These are phyloP conservation scores for Calcarius lapponicus DNA, from an alignment of 2,797 vertebrate species.

Conservation along the genomic window DNA sequence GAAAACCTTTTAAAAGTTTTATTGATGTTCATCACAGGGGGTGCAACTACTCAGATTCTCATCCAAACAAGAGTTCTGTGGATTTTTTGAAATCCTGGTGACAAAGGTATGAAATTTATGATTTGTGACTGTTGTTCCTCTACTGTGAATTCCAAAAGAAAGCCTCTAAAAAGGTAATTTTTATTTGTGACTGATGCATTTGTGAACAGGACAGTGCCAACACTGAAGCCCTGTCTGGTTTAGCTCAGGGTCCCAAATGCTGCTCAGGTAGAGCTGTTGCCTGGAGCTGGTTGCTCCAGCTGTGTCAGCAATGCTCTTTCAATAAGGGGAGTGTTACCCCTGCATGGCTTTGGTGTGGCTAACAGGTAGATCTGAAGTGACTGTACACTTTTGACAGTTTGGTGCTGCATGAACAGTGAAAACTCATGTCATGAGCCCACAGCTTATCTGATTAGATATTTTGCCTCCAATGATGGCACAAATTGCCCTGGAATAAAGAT, in stretches of 20 bases:
- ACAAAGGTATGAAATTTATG: constrained; percentile 49
- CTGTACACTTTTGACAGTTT: not conserved
- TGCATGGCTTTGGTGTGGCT: not conserved
- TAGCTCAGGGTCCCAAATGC: not conserved
- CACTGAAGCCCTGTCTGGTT: not conserved
- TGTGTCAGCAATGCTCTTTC: not conserved
- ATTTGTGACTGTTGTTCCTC: constrained; percentile 30
- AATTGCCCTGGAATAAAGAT: not conserved
- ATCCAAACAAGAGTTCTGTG: constrained; percentile 50
- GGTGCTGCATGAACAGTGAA: not conserved
- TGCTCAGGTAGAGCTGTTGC: not conserved
- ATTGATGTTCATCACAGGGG: constrained; percentile 43
- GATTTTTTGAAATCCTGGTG: constrained; percentile 44
- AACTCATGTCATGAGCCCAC: not conserved
- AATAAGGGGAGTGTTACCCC: not conserved
- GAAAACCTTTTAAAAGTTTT: constrained; percentile 28
- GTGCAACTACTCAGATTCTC: constrained; percentile 7
- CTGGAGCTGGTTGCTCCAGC: not conserved
- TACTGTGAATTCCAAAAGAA: constrained; percentile 5
- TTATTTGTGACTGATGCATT: constrained; percentile 2
- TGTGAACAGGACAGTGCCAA: not conserved
- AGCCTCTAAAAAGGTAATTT: not conserved
- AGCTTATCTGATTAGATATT: not conserved
- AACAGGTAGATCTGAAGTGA: not conserved
- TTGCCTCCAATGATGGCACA: not conserved